Evolutionary conservation across 2,888 invertebrate species (phyloP).

Genomic region (Euphydryas editha): DNA sequence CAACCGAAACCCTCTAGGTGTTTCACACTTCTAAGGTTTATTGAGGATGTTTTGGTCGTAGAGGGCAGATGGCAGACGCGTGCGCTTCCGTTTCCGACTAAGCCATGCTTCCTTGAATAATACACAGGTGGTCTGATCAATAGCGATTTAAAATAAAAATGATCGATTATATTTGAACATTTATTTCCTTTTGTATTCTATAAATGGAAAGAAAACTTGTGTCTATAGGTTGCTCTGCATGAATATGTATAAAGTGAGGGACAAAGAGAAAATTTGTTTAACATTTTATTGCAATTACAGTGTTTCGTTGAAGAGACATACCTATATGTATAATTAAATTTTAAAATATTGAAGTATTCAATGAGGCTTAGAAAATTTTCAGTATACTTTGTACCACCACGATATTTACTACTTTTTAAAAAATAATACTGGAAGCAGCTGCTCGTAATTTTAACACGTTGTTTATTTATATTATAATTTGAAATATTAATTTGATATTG

Average conservation of each 20-base stretch:
- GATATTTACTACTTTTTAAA: no score
- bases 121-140: constrained; percentile 48
- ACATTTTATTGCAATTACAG: constrained; percentile 27
- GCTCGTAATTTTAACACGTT: no score
- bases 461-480: no score
- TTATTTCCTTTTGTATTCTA: constrained; percentile 34
- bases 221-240: constrained; percentile 8
- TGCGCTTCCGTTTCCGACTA: constrained; percentile 73
- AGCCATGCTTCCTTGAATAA: constrained; percentile 40
- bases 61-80: constrained; percentile 71
- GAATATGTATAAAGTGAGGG: constrained; percentile 21
- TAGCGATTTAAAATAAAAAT: constrained; percentile 35
- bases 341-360: constrained; percentile 8
- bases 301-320: background rate
- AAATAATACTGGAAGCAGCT: no score
- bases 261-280: constrained; percentile 29
- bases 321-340: constrained; percentile 3
- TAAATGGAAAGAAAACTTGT: constrained; percentile 27
- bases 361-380: background rate
- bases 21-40: constrained; percentile 73
- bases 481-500: no score
- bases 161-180: constrained; percentile 23
- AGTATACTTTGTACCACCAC: background rate
- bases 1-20: constrained; percentile 42
- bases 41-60: constrained; percentile 69